Evolutionary conservation across 2,797 vertebrate species (phyloP).

Genomic region (Myotis vivesi): DNA sequence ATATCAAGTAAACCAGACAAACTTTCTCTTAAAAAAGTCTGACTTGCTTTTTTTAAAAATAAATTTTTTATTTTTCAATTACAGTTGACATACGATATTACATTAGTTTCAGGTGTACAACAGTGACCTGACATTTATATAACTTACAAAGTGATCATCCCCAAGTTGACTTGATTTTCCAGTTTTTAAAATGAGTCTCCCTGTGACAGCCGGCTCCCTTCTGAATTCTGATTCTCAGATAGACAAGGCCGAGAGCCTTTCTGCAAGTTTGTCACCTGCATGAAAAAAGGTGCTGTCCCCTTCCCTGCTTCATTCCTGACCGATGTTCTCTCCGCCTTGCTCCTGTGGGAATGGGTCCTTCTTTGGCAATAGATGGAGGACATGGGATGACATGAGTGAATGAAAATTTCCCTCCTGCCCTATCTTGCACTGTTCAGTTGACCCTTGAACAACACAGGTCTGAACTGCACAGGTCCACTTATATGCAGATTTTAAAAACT

Average conservation of each 20-base stretch:
- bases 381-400: background rate
- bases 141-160: background rate
- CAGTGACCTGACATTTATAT: background rate
- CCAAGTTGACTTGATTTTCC: background rate
- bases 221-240: background rate
- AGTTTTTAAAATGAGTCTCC: background rate
- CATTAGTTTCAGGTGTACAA: background rate
- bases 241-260: background rate
- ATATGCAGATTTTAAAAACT: background rate
- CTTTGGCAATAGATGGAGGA: background rate
- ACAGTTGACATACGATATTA: background rate
- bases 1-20: background rate
- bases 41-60: background rate
- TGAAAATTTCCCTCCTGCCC: background rate
- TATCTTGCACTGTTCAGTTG: background rate
- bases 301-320: background rate
- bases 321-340: background rate
- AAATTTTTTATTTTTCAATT: background rate
- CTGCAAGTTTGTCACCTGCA: background rate
- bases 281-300: background rate
- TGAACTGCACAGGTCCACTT: background rate
- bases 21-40: background rate
- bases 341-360: background rate
- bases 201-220: background rate
- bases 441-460: background rate